phyloP scores from a whole-genome alignment of 1,140 invertebrate genomes.

The Diachasmimorpha longicaudata region DNA sequence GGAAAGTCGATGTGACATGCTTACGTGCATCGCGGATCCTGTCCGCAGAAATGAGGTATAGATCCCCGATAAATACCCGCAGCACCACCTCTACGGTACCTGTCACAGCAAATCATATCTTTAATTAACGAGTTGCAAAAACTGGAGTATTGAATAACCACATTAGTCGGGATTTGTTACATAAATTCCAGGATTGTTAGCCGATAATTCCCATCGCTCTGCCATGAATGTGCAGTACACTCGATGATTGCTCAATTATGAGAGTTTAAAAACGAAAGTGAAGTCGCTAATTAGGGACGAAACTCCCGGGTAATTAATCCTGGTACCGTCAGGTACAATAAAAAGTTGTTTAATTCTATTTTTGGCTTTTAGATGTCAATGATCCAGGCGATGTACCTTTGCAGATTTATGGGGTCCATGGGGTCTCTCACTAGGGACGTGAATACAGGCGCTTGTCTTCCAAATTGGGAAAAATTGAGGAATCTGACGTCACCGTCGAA shows the following conservation, averaged over 20 bases:
- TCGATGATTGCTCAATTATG: not conserved
- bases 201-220: not conserved
- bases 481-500: conserved; percentile 72
- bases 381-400: conserved; percentile 47
- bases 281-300: not conserved
- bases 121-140: not conserved
- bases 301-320: not conserved
- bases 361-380: too few species aligned
- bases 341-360: too few species aligned
- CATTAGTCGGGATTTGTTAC: conserved; percentile 15
- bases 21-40: conserved; percentile 68
- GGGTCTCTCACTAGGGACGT: conserved; percentile 74
- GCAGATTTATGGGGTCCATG: conserved; percentile 53
- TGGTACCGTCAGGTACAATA: too few species aligned
- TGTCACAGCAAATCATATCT: conserved; percentile 20
- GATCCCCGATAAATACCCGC: conserved; percentile 45
- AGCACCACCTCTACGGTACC: conserved; percentile 39
- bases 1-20: conserved; percentile 23
- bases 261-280: not conserved
- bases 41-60: conserved; percentile 74
- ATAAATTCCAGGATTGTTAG: not conserved
- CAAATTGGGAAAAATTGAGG: conserved; percentile 69
- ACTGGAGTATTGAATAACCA: not conserved
- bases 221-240: not conserved
- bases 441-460: conserved; percentile 68